Evolutionary conservation across 1,140 invertebrate genomes (phyloP).

Genomic region (Lepidurus apus): DNA sequence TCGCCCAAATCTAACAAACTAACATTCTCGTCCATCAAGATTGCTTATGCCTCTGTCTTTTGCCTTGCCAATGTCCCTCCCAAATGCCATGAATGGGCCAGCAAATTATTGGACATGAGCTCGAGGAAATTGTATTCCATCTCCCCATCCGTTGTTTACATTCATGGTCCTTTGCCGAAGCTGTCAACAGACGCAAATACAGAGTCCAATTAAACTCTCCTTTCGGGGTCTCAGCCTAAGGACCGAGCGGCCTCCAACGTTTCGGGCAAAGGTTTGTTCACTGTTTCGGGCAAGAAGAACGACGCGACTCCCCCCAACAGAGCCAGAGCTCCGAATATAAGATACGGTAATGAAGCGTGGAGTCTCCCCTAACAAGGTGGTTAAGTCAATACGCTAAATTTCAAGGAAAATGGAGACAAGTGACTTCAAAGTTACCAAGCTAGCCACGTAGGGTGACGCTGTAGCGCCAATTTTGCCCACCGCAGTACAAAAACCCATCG

Average conservation of each 20-base stretch:
- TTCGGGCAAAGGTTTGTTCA: constrained; percentile 19
- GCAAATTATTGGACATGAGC: constrained; percentile 13
- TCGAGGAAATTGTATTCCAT: constrained; percentile 6
- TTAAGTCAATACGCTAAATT: neutral
- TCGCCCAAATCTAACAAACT: constrained; percentile 10
- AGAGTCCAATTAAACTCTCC: constrained; percentile 6
- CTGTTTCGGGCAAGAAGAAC: constrained; percentile 30
- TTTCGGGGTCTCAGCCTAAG: constrained; percentile 7
- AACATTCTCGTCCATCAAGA: constrained; percentile 11
- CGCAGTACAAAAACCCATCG: constrained; percentile 30
- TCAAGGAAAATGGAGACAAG: neutral
- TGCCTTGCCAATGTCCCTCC: neutral
- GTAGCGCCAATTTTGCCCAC: constrained; percentile 29
- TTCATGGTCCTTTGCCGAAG: neutral
- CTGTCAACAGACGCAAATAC: constrained; percentile 18
- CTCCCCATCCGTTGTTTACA: constrained; percentile 16
- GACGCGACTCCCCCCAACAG: constrained; percentile 3
- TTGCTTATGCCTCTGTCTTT: neutral
- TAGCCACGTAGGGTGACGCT: constrained; percentile 32
- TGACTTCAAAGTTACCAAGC: constrained; percentile 23
- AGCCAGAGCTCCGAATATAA: constrained; percentile 25
- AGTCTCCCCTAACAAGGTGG: neutral
- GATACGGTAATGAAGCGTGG: constrained; percentile 25
- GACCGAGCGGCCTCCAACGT: constrained; percentile 25
- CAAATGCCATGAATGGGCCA: neutral